Conservation (phyloP, 64 coral and sea anemone genomes). For the Orbicella faveolata region DNA sequence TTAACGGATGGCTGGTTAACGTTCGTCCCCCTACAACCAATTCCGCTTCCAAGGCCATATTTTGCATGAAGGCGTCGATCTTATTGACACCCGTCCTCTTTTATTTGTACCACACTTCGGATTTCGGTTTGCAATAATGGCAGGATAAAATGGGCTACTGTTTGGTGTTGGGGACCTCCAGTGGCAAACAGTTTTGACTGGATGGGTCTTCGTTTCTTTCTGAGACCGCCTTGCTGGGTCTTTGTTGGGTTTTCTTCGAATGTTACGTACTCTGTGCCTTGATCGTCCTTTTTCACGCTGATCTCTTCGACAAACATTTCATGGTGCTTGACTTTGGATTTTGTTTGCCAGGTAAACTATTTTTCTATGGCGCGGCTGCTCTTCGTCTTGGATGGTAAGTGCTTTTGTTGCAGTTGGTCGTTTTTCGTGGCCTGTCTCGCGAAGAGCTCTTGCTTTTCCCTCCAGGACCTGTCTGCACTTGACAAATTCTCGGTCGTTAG, state of each 20-base stretch:
- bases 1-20: constrained; percentile 22
- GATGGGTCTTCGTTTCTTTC: too few relatives aligned
- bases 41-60: background rate
- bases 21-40: background rate
- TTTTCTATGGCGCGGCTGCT: constrained; percentile 8
- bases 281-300: too few relatives aligned
- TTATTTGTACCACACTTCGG: constrained; percentile 24
- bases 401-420: constrained; percentile 23
- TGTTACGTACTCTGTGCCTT: too few relatives aligned
- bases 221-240: too few relatives aligned
- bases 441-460: background rate
- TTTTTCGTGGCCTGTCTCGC: background rate
- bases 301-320: constrained; percentile 11
- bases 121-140: background rate
- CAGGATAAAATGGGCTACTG: background rate
- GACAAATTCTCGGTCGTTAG: constrained; percentile 35
- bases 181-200: constrained; percentile 21
- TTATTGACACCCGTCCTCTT: constrained; percentile 44
- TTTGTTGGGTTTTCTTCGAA: too few relatives aligned
- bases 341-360: constrained; percentile 15
- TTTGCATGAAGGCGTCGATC: constrained; percentile 51
- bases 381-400: background rate
- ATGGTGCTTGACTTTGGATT: constrained; percentile 31
- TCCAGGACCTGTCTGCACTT: constrained; percentile 28
- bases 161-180: background rate